phyloP scores from a whole-genome alignment of 2,888 invertebrate genomes.

The Drosophila multiciliata region DNA sequence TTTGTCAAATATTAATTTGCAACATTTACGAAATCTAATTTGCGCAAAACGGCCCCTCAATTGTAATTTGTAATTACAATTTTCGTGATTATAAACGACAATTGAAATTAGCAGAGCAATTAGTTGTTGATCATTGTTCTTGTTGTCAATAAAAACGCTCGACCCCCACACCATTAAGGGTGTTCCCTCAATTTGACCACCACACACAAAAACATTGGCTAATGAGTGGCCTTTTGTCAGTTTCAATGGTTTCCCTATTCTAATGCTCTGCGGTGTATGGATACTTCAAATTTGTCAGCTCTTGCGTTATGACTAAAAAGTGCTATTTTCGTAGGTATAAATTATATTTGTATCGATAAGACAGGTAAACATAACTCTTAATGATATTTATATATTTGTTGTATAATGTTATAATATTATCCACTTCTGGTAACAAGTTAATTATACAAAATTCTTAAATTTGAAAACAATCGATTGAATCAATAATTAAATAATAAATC shows the following conservation, averaged over 20 bases:
- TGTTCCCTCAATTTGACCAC: neutral
- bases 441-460: neutral
- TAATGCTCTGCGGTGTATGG: conserved; percentile 28
- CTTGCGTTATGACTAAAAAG: neutral
- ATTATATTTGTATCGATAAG: neutral
- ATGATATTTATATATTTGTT: neutral
- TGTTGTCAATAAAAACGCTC: conserved; percentile 28
- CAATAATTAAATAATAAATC: neutral
- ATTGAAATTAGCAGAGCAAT: conserved; percentile 78
- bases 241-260: conserved; percentile 22
- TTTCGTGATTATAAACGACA: conserved; percentile 71
- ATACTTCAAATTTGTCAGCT: neutral
- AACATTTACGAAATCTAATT: conserved; percentile 75
- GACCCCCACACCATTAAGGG: neutral
- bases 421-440: neutral
- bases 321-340: neutral
- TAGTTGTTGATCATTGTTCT: conserved; percentile 68
- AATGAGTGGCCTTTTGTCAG: conserved; percentile 58
- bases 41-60: conserved; percentile 39
- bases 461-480: neutral
- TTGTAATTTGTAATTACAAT: conserved; percentile 79
- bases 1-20: conserved; percentile 69
- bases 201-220: conserved; percentile 51
- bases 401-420: too few relatives aligned
- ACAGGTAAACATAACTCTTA: neutral